phyloP scores from a whole-genome alignment of 2,113 vertebrate species.

The Tricholaema leucomelas region DNA sequence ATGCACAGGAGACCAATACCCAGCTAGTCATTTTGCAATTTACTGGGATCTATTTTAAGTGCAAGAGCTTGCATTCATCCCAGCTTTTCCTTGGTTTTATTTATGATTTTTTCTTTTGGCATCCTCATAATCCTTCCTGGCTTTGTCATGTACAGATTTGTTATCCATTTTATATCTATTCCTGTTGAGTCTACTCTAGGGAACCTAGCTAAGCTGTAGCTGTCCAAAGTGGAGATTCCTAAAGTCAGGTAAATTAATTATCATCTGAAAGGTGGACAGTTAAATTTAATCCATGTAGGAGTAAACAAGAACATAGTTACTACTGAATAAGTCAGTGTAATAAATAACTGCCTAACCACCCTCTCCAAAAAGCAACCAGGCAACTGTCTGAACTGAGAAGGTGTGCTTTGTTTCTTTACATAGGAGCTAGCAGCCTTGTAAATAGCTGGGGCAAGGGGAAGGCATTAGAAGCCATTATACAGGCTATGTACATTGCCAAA shows the following conservation, averaged over 20 bases:
- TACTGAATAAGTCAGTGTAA: neutral
- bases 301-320: neutral
- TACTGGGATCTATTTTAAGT: no score
- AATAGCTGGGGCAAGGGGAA: rapidly evolving
- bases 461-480: neutral
- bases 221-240: neutral
- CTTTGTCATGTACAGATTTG: neutral
- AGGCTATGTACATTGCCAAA: neutral
- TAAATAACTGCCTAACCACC: neutral
- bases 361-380: neutral
- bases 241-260: neutral
- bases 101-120: neutral
- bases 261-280: neutral
- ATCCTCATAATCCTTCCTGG: neutral
- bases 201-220: neutral
- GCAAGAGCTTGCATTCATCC: neutral
- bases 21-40: neutral
- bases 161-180: neutral
- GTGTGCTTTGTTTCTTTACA: neutral
- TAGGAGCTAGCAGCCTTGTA: neutral
- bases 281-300: neutral
- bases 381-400: neutral
- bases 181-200: rapidly evolving
- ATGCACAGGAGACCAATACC: neutral
- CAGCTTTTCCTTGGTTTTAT: neutral